Evolutionary conservation across 2,797 vertebrate genomes (phyloP).

Genomic region (Momotus momota): DNA sequence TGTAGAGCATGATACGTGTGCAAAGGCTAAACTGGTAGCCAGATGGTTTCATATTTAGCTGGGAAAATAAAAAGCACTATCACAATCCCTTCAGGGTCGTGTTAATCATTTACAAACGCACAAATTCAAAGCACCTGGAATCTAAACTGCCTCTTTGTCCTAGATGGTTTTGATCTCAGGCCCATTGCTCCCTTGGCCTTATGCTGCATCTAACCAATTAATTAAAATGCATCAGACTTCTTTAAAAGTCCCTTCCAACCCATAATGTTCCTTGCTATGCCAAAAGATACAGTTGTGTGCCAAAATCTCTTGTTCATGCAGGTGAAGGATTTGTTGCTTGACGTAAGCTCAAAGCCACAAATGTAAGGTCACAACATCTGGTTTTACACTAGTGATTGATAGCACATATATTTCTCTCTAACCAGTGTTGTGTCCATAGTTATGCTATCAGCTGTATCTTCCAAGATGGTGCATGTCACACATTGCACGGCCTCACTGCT

Average conservation of each 20-base stretch:
- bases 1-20: background rate
- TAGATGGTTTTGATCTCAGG: background rate
- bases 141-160: background rate
- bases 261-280: background rate
- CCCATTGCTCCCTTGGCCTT: background rate
- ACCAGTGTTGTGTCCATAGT: background rate
- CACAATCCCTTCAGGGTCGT: background rate
- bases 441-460: background rate
- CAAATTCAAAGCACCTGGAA: background rate
- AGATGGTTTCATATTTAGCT: background rate
- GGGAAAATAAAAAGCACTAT: background rate
- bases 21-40: background rate
- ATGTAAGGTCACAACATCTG: background rate
- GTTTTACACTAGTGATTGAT: background rate
- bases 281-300: background rate
- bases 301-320: background rate
- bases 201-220: background rate
- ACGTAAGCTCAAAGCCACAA: background rate
- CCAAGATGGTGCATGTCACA: background rate
- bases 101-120: background rate
- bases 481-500: background rate
- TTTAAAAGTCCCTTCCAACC: background rate
- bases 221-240: background rate
- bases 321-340: background rate
- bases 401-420: background rate